Evolutionary conservation across 2,797 vertebrate species (phyloP).

Genomic region (Malurus leucopterus): DNA sequence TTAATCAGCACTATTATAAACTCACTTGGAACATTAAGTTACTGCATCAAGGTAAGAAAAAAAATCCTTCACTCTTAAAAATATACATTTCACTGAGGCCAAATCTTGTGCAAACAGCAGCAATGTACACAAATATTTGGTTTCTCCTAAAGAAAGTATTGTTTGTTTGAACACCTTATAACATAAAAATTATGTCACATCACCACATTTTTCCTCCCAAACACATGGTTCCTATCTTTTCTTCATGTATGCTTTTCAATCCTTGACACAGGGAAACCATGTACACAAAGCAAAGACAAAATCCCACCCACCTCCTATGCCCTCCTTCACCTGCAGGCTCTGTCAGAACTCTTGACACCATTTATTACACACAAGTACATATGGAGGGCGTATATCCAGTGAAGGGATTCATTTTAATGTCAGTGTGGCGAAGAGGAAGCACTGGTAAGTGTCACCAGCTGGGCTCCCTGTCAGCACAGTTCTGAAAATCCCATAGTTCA

Average conservation of each 20-base stretch:
- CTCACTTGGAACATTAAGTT: constrained; percentile 35
- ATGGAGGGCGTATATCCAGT: background rate
- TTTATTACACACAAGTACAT: background rate
- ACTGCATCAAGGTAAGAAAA: background rate
- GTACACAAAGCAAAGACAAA: background rate
- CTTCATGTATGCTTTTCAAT: background rate
- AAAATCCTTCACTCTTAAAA: constrained; percentile 28
- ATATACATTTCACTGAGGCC: background rate
- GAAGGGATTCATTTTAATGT: background rate
- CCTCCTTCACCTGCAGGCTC: background rate
- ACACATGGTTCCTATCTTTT: background rate
- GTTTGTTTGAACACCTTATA: constrained; percentile 3
- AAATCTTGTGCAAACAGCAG: background rate
- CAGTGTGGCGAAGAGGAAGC: background rate
- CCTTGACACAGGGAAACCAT: background rate
- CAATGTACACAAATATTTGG: background rate
- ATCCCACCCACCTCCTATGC: background rate
- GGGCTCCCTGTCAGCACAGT: background rate
- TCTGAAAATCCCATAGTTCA: background rate
- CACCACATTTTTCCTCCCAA: background rate
- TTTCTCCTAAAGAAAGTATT: background rate
- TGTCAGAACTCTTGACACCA: background rate
- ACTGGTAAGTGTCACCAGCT: background rate
- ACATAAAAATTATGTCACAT: background rate
- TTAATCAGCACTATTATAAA: constrained; percentile 50